Percentiles rank a stretch among this genome's conserved stretches.
These are phyloP conservation scores for Argyresthia goedartella DNA, from an alignment of 2,888 invertebrate species.

Conservation along the genomic window DNA sequence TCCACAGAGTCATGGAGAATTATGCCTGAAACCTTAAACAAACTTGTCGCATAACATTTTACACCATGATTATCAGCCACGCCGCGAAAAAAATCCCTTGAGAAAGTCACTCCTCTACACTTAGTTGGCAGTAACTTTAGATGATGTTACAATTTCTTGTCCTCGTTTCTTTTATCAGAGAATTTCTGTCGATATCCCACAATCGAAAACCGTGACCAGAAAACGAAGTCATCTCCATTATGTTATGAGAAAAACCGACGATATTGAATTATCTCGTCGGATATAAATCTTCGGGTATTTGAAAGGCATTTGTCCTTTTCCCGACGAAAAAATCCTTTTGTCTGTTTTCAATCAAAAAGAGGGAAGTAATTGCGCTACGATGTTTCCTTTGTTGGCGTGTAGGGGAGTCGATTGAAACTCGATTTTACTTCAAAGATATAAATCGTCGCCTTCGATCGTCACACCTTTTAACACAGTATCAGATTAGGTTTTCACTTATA, in stretches of 20 bases:
- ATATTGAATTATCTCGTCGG: conserved; percentile 47
- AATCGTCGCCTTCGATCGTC: too few species aligned
- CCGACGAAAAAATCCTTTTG: conserved; percentile 42
- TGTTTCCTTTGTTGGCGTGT: background rate
- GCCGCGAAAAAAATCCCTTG: too few species aligned
- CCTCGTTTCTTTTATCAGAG: too few species aligned
- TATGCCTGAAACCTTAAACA: too few species aligned
- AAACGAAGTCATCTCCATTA: conserved; percentile 33
- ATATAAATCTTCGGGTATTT: conserved; percentile 43
- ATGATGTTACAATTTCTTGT: too few species aligned
- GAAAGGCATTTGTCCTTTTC: conserved; percentile 48
- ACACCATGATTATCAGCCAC: too few species aligned
- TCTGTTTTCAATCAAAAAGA: conserved; percentile 47
- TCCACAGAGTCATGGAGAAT: too few species aligned
- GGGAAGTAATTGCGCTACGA: conserved; percentile 5
- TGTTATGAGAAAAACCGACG: conserved; percentile 27
- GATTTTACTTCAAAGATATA: background rate
- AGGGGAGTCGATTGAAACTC: background rate
- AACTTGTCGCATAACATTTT: too few species aligned
- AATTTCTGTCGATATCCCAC: background rate
- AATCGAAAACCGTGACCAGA: conserved; percentile 19
- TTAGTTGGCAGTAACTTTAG: too few species aligned
- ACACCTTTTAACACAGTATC: too few species aligned
- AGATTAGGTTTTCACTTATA: too few species aligned
- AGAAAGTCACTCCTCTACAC: too few species aligned